Evolutionary conservation across 2,888 invertebrate species (phyloP).

Genomic region (Lumbricus terrestris): DNA sequence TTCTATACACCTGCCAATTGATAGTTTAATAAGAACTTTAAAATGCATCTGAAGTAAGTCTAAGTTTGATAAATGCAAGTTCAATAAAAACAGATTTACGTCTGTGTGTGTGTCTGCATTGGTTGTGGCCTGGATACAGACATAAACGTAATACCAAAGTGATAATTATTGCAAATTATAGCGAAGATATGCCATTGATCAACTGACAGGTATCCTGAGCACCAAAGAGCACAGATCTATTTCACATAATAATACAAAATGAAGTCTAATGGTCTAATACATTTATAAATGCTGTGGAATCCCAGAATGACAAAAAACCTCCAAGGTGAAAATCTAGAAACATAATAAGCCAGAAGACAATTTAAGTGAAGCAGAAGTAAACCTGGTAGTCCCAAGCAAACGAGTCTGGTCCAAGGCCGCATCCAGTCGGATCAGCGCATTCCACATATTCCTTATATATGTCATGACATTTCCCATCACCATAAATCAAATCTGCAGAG

Average conservation of each 20-base stretch:
- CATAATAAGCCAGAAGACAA: not conserved
- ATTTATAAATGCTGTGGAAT: not conserved
- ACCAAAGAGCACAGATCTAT: not conserved
- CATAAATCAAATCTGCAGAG: constrained; percentile 29
- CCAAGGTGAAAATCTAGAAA: not conserved
- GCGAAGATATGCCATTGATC: not conserved
- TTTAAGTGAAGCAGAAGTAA: not conserved
- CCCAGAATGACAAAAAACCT: not conserved
- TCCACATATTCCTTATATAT: constrained; percentile 54
- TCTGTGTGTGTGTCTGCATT: too few relatives aligned
- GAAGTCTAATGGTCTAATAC: not conserved
- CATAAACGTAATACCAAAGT: too few relatives aligned
- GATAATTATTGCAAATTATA: too few relatives aligned
- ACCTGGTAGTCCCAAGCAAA: constrained; percentile 60
- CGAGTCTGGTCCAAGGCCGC: constrained; percentile 54
- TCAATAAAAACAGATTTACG: too few relatives aligned
- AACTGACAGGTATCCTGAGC: not conserved
- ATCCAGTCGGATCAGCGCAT: constrained; percentile 60
- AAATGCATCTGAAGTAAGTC: too few relatives aligned
- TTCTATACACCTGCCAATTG: too few relatives aligned
- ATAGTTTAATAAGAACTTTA: too few relatives aligned
- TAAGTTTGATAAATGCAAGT: too few relatives aligned
- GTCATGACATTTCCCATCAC: constrained; percentile 47
- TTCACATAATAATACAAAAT: not conserved
- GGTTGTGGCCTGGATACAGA: too few relatives aligned